Evolutionary conservation across 2,888 invertebrate species (phyloP), one percentile per base, ranked within the genome.

Genomic region (Hemistola chrysoprasaria): DNA sequence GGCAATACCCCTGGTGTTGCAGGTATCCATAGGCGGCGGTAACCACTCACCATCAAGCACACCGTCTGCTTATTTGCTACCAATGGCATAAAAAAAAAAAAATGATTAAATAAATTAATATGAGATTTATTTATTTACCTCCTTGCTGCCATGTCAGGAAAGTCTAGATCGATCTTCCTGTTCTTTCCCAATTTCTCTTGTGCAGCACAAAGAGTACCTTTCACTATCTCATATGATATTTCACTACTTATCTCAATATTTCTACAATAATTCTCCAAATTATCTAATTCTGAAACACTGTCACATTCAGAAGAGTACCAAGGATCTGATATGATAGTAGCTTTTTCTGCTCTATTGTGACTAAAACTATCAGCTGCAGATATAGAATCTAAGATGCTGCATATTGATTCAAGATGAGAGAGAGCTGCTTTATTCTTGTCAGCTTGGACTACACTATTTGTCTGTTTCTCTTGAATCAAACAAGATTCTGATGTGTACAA

Each of bases 221-320:
- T 50, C 24, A 78, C 54, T 11, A 85, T 55, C 7, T 61, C 63
- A 46, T 65, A 56, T 34, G 69, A 62, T 43, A 85, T 58, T 66
- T 78, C 56, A 68, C 78, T 53, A 56, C 59, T 47, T 57, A 67
- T 39, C 37, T 70, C 70, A 47, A 67, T 42, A 41, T 55, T 65
- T 32, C 49, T 67, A 30, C 59, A 59, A 47, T 76, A 86, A 49
- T 52, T 56, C 9, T 71, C 67, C 6, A 66, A 59, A 53, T 68
- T 74, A 48, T 85, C 82, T 46, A 51, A 56, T 48, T 87, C 87
- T 32, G 75, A 72, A 3, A 85, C 76, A 74, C 84, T 83, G 25
- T 78, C 65, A 33, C 40, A 61, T 62, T 77, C 81, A 35, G 53
- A 43, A 22, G 56, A 56, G 33, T 59, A 58, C 87, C 87, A 87